Base-by-base conservation (phyloP, 2,797 vertebrate species). In the Petrocephalus sullivani region DNA sequence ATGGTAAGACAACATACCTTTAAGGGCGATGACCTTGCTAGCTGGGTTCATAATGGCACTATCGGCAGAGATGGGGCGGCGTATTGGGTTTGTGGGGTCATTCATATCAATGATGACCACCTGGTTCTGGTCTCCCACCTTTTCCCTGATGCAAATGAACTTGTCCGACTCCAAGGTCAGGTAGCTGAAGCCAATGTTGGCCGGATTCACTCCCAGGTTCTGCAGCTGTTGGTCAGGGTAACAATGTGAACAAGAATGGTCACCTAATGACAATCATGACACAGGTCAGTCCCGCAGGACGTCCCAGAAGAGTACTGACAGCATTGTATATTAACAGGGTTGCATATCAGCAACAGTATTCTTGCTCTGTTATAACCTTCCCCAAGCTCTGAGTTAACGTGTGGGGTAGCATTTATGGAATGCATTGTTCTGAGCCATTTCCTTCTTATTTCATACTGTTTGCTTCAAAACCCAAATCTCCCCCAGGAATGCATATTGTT, bases 151-250 rank as follows among this genome's bases (percentile, higher is more conserved):
- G 92, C 98, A 98, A 93, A 98, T 97, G 94, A 97, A 99, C 90
- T 97, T 97, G 94, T 98, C 98, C 0, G 97, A 98, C 94, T 98
- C 98, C 97, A 98, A 97, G 85, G 97, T 99, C 89, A 98, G 93
- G 14, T 97, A 97, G 94, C 97, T 99, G 94, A 99, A 98, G 88
- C 97, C 97, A 89, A 97, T 97, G 91, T 97, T 98, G 90, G 96
- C 96, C 41, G 97, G 97, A 93, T 97, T 98, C 93, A 98, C 96
- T 5, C 98, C 98, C 94, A 98, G 94, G 92, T 96, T 97, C 95
- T 98, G 97, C 96, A 98, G 94, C 97, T 98, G 91, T 0, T 41
- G 49, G 9, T 56, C 53, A n/a, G 54, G 1, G 33, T 41, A 21
- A 75, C 3, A n/a, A 53, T 21, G 21, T 37, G 56, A 54, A 86